phyloP scores from a whole-genome alignment of 2,888 invertebrate genomes.

The Drosophila quasianomalipes region DNA sequence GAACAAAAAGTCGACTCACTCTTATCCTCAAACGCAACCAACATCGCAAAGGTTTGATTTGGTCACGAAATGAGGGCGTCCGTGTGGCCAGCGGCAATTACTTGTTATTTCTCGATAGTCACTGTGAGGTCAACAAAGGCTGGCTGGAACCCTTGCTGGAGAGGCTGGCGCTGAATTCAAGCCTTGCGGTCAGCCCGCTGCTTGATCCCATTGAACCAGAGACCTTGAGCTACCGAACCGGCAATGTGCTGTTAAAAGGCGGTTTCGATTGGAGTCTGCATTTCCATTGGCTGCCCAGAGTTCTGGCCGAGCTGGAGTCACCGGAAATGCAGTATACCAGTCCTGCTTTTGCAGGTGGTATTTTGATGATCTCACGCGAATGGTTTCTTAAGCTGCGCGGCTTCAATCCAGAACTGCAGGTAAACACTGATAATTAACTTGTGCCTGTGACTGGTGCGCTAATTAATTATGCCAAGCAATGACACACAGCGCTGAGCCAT shows the following conservation, averaged over 20 bases:
- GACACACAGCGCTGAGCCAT: conserved; percentile 36
- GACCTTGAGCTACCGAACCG: conserved; percentile 84
- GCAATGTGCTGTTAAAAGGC: conserved; percentile 84
- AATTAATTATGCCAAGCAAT: conserved; percentile 62
- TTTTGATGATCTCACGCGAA: conserved; percentile 84
- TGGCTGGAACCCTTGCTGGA: conserved; percentile 86
- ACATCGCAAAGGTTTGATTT: conserved; percentile 83
- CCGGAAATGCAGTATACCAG: conserved; percentile 66
- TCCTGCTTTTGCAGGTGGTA: conserved; percentile 83
- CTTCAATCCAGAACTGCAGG: conserved; percentile 84
- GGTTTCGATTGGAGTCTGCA: conserved; percentile 87
- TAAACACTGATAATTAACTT: conserved; percentile 67
- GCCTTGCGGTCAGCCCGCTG: conserved; percentile 84
- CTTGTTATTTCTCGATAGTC: conserved; percentile 85
- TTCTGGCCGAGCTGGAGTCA: conserved; percentile 38
- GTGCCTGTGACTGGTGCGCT: conserved; percentile 51
- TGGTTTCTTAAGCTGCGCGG: conserved; percentile 84
- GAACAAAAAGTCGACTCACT: not conserved
- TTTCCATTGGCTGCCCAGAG: conserved; percentile 85
- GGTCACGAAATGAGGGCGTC: conserved; percentile 85
- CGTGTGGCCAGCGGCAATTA: conserved; percentile 81
- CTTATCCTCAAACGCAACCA: conserved; percentile 64
- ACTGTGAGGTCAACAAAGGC: conserved; percentile 85
- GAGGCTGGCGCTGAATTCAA: conserved; percentile 54
- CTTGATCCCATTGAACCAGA: conserved; percentile 85